Conservation (phyloP, 1,140 invertebrate genomes). For the Zophobas atratus region DNA sequence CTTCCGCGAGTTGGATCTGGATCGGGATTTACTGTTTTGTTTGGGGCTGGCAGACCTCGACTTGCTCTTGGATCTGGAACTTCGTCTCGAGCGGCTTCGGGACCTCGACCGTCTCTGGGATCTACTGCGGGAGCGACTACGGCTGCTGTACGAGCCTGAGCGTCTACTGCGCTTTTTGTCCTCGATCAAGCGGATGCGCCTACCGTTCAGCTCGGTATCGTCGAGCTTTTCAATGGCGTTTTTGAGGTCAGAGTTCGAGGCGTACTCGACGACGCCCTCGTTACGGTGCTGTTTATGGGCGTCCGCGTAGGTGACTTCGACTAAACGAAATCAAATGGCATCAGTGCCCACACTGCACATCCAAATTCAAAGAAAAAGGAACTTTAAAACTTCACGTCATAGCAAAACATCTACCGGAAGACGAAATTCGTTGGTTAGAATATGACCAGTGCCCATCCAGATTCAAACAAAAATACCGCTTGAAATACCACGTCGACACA, state of each 20-base stretch:
- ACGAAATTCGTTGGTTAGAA: too few species aligned
- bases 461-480: too few species aligned
- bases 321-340: too few species aligned
- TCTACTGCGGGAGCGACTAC: slow-evolving; percentile 78
- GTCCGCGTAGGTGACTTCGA: slow-evolving; percentile 98
- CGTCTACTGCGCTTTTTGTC: slow-evolving; percentile 78
- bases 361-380: too few species aligned
- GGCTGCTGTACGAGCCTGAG: slow-evolving; percentile 81
- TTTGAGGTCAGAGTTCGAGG: slow-evolving; percentile 93
- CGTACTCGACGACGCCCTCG: slow-evolving; percentile 95
- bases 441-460: too few species aligned
- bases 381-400: too few species aligned
- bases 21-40: slow-evolving; percentile 70
- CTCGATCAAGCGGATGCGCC: slow-evolving; percentile 92
- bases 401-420: too few species aligned
- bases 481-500: too few species aligned
- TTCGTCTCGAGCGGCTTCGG: slow-evolving; percentile 73
- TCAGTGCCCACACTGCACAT: too few species aligned
- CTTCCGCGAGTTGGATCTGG: slow-evolving; percentile 61
- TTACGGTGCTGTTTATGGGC: slow-evolving; percentile 90
- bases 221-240: slow-evolving; percentile 96
- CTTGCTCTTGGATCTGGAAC: slow-evolving; percentile 72
- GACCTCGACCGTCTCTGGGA: slow-evolving; percentile 71
- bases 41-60: slow-evolving; percentile 52
- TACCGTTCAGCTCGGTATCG: slow-evolving; percentile 95